Evolutionary conservation across 2,113 vertebrate species (phyloP).

Genomic region (Notechis scutatus): DNA sequence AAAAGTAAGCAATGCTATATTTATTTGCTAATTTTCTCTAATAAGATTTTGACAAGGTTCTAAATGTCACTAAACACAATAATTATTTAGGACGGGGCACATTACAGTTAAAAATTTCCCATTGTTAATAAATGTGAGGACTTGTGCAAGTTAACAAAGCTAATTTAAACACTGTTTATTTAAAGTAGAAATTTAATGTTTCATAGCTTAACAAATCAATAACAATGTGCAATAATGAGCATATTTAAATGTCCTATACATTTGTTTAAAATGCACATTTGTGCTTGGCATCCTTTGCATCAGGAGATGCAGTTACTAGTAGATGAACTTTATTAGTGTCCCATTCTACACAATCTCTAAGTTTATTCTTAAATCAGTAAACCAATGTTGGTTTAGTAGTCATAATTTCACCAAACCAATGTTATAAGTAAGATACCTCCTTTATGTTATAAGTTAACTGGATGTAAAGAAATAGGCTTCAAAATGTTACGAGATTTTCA

Average conservation of each 20-base stretch:
- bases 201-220: not conserved
- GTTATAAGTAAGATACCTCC: not conserved
- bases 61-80: not conserved
- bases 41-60: not conserved
- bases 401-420: not conserved
- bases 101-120: not conserved
- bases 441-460: not conserved
- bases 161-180: conserved; percentile 69
- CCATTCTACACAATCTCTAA: not conserved
- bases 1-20: not conserved
- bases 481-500: not conserved
- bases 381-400: not conserved
- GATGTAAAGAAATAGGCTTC: not conserved
- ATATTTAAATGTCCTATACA: not conserved
- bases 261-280: not conserved
- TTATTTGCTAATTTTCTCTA: not conserved
- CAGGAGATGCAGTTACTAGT: not conserved
- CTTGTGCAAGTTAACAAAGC: conserved; percentile 13
- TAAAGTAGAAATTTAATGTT: conserved; percentile 13
- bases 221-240: not conserved
- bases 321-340: not conserved
- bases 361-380: not conserved
- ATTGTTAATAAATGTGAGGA: not conserved
- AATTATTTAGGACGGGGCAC: not conserved
- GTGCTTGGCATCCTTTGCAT: not conserved